Evolutionary conservation across 2,888 invertebrate genomes (phyloP).

Genomic region (Agrochola lota): DNA sequence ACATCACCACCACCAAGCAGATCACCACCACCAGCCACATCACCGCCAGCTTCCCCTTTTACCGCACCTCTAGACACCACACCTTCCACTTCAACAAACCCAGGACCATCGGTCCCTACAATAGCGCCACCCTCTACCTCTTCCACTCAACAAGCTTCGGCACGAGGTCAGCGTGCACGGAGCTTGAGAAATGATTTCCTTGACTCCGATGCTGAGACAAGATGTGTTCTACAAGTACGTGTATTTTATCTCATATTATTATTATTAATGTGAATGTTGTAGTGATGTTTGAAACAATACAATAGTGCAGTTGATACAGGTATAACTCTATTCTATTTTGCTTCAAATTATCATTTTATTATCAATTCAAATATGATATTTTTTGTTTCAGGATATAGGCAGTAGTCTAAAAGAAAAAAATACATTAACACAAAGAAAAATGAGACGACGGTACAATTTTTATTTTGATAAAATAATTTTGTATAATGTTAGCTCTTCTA

Average conservation of each 20-base stretch:
- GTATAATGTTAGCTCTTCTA: neutral
- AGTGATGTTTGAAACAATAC: neutral
- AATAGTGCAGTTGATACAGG: neutral
- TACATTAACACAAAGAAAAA: too few species aligned
- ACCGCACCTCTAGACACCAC: neutral
- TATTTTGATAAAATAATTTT: too few species aligned
- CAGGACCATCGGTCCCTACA: neutral
- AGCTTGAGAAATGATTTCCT: neutral
- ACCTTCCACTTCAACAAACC: neutral
- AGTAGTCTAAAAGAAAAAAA: too few species aligned
- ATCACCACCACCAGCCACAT: neutral
- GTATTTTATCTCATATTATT: neutral
- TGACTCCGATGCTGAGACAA: neutral
- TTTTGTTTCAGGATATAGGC: too few species aligned
- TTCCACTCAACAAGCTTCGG: neutral
- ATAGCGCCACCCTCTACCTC: too few species aligned
- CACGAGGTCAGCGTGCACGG: slow-evolving; percentile 1
- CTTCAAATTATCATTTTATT: neutral
- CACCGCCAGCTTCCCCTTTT: neutral
- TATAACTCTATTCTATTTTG: neutral
- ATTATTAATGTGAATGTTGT: neutral
- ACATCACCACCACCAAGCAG: too few species aligned
- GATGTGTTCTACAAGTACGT: neutral
- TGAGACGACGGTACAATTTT: too few species aligned
- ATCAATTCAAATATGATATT: neutral